Base-by-base conservation (phyloP, 2,797 vertebrate genomes). In the Etheostoma nigrum region DNA sequence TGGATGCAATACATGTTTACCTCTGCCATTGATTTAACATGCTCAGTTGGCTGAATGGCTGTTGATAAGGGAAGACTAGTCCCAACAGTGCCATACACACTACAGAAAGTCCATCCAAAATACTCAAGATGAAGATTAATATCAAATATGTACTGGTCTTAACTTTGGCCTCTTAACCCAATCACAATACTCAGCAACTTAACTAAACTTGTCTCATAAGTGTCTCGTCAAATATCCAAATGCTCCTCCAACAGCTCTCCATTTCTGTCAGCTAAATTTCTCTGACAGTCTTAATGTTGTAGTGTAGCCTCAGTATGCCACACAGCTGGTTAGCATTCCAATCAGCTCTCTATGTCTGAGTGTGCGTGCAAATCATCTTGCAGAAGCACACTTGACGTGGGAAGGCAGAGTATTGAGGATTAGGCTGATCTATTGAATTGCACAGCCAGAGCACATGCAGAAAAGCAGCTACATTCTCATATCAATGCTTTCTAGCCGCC, bases 361-460 rank as follows among this genome's bases (percentile, higher is more conserved):
- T 59, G 67, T 57, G 69, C 14, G 36, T 76, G 73, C 23, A 72
- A 84, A 86, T 89, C 84, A 73, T 90, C 70, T 74, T 77, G 62
- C 78, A 66, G 82, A 66, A 81, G 76, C 70, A 21, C 87, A 88
- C 86, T 90, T 92, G 88, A 91, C 54, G 78, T 85, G 74, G 78
- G 78, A 65, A 84, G 80, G 66, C 72, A 73, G 74, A 78, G 69
- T 78, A 81, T 67, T 70, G 77, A 82, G 86, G 87, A 87, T 88
- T 76, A 83, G 76, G 65, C 66, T 80, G 90, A 93, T 86, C 68
- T 92, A 91, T 93, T 81, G 85, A 86, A 85, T 84, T 81, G 78
- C 83, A 78, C 74, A 80, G 55, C 25, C 45, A 4, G 47, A 44
- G 67, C 67, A 49, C 66, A 86, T 76, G 79, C 76, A 74, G 61